phyloP scores from a whole-genome alignment of 2,797 vertebrate species.

The Danio aesculapii region DNA sequence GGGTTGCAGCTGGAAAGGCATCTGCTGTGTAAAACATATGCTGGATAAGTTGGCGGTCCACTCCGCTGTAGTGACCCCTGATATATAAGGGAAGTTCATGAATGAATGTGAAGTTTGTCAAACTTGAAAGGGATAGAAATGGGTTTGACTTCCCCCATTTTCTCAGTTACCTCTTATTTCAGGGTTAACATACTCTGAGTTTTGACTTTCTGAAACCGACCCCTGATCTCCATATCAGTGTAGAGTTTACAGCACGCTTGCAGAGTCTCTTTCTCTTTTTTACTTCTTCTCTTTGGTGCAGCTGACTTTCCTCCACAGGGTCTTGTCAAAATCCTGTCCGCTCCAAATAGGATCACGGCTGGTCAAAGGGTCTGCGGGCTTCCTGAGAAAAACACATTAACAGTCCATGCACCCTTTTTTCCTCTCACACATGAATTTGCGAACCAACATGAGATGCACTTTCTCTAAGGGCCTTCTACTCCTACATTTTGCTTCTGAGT shows the following conservation, averaged over 20 bases:
- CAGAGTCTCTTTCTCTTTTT: neutral
- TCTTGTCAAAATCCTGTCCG: constrained; percentile 19
- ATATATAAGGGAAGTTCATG: too few relatives aligned
- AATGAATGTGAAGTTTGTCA: too few relatives aligned
- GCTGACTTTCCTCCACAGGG: constrained; percentile 3
- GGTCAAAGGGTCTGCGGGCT: constrained; percentile 23
- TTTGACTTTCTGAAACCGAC: too few relatives aligned
- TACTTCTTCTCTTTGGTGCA: neutral
- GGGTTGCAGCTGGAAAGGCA: too few relatives aligned
- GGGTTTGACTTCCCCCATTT: too few relatives aligned
- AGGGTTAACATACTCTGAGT: too few relatives aligned
- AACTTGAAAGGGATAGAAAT: too few relatives aligned
- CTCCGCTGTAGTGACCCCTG: too few relatives aligned
- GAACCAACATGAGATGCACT: constrained; percentile 38
- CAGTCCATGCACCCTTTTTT: neutral
- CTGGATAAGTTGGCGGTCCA: too few relatives aligned
- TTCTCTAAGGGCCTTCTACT: constrained; percentile 28
- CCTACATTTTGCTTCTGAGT: constrained; percentile 62
- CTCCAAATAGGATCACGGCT: constrained; percentile 39
- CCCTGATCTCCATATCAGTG: neutral
- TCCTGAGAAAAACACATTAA: constrained; percentile 38
- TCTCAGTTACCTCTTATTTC: too few relatives aligned
- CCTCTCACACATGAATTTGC: constrained; percentile 19
- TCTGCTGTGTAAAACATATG: too few relatives aligned
- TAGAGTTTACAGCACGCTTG: neutral